Evolutionary conservation across 2,888 invertebrate genomes (phyloP).

Genomic region (Hypsopygia costalis): DNA sequence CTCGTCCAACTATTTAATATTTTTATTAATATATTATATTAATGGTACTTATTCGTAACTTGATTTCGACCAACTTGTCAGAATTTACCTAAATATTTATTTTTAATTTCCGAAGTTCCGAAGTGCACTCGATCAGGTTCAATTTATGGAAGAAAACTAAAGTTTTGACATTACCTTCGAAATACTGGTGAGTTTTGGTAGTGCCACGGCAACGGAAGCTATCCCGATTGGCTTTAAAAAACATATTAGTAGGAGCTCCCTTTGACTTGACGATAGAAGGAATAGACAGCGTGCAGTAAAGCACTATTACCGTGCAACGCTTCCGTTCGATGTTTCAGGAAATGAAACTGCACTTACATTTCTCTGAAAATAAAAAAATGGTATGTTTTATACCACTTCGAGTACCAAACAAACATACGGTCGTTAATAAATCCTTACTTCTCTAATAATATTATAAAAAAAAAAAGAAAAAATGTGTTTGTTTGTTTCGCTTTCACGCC

Average conservation of each 20-base stretch:
- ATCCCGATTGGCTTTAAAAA: slow-evolving; percentile 33
- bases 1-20: too few species aligned
- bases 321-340: neutral
- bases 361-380: neutral
- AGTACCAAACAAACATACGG: too few species aligned
- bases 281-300: neutral
- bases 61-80: too few species aligned
- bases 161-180: neutral
- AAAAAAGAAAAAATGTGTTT: too few species aligned
- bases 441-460: too few species aligned
- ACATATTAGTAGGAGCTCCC: slow-evolving; percentile 27
- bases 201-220: slow-evolving; percentile 15
- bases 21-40: too few species aligned
- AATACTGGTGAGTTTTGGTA: slow-evolving; percentile 8
- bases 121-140: too few species aligned
- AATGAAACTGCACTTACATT: neutral
- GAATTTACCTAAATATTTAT: too few species aligned
- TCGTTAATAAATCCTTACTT: too few species aligned
- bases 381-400: neutral
- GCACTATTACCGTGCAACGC: neutral
- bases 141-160: neutral
- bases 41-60: too few species aligned
- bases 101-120: too few species aligned
- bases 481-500: too few species aligned
- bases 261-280: slow-evolving; percentile 28